Evolutionary conservation across 2,113 vertebrate genomes (phyloP).

Genomic region (Scomber japonicus): DNA sequence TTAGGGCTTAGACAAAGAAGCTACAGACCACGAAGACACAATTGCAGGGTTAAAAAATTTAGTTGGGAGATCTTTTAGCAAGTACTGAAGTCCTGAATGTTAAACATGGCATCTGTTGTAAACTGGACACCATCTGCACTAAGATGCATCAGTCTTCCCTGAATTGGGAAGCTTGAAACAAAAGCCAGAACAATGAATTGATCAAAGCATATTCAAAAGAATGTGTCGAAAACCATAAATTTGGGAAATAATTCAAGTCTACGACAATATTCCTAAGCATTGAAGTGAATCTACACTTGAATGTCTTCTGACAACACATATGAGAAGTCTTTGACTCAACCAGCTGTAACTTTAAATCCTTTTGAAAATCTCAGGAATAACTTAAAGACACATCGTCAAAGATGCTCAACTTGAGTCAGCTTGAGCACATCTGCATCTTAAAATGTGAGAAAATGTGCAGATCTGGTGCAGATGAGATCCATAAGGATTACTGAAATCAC

Average conservation of each 20-base stretch:
- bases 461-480: conserved; percentile 18
- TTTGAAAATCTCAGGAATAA: conserved; percentile 56
- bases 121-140: background rate
- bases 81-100: background rate
- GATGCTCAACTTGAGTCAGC: conserved; percentile 43
- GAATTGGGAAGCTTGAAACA: background rate
- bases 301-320: conserved; percentile 39
- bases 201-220: background rate
- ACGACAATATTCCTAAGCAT: conserved; percentile 24
- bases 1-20: background rate
- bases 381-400: conserved; percentile 56
- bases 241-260: background rate
- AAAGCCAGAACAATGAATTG: background rate
- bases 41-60: background rate
- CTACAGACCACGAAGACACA: background rate
- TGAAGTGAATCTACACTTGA: conserved; percentile 36
- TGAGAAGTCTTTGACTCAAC: conserved; percentile 48
- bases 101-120: background rate
- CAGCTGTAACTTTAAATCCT: conserved; percentile 57
- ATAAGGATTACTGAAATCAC: background rate
- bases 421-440: conserved; percentile 57
- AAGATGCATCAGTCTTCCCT: background rate
- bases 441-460: conserved; percentile 33
- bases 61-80: background rate
- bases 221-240: background rate